Evolutionary conservation across 2,113 vertebrate genomes (phyloP), one percentile per base, ranked within the genome.

Genomic region (Muntiacus muntjak): DNA sequence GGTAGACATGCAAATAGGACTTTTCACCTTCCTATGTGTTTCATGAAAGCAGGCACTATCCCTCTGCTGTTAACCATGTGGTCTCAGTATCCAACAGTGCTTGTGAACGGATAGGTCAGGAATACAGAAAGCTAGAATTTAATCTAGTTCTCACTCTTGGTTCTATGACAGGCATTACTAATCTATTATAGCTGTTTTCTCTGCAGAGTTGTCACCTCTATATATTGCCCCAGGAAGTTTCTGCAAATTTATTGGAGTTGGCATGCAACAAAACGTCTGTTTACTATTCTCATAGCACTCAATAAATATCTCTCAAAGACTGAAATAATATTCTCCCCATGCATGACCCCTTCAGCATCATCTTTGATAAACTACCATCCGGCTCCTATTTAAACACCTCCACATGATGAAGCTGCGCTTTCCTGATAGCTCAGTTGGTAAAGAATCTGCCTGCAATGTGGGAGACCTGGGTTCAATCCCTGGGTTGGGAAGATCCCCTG

Each of bases 281-380:
- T 71, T 71, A 83, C 92, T 45, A 71, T 84, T 83, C 33, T 86
- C 52, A 67, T 71, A 92, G 58, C 19, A 33, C 57, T 91, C 28
- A 50, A 84, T 79, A 87, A 87, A 90, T 87, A 78, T 84, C 92
- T 94, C 86, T 60, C 43, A n/a, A 43, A 87, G 76, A 92, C 21
- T 67, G 33, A 86, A 87, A 78, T 43, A 71, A 90, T 60, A 30
- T 28, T 67, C 28, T 85, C 79, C 76, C 43, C 33, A 2, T 40
- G 25, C 33, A 25, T 26, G 85, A 40, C 17, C 36, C 81, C 62
- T 86, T 90, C 25, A 54, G 57, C 45, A 71, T 43, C 86, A 74
- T 58, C 52, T 79, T 55, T 94, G 89, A 97, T 16, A 74, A 91
- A 96, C 93, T 62, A 67, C 57, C 57, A 58, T 81, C n/a, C 36